Evolutionary conservation across 1,140 invertebrate genomes (phyloP), one percentile per base, ranked within the genome.

Genomic region (Hermetia illucens): DNA sequence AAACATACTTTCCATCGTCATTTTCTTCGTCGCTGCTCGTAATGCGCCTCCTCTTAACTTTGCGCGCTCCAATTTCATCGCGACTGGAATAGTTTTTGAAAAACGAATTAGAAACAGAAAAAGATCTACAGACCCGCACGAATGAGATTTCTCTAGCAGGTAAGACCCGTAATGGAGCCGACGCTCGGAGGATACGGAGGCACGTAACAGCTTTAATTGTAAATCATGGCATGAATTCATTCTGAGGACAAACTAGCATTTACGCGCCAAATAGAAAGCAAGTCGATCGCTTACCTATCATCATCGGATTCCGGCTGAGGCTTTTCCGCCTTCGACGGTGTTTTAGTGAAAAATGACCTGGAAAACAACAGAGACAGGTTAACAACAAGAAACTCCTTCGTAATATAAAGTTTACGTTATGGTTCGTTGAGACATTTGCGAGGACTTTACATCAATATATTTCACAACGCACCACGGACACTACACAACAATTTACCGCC

Each of bases 11-110:
- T 6, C 30, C 17, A 13, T 32, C 16, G 13, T 10, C 10, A 16
- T 17, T 32, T 32, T 32, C 30, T 32, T 32, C 30, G 17, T 32
- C 30, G 13, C 30, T 32, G 16, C 30, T 32, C 6, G 30, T 13
- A 6, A 32, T 5, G 10, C 30, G 10, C 13, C 30, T 32, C 17
- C 30, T 32, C 17, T 32, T 32, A 32, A 32, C 13, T 32, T 32
- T 32, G 10, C 17, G 10, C 10, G 5, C 13, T 8, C 9, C 9
- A 13, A 32, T 16, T 5, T 32, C 17, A 6, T 32, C 13, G 17
- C 6, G 5, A 16, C 30, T 32, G 16, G 6, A 32, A 32, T 6
- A 32, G n/a, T n/a, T n/a, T 32, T 13, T 27, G 8, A 27, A 8
- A 27, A 9, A 9, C 8, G 24, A 9, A 27, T 13, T 9, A 27